These are phyloP conservation scores for Nibea coibor DNA, from an alignment of 2,113 vertebrate genomes.

Conservation along the genomic window DNA sequence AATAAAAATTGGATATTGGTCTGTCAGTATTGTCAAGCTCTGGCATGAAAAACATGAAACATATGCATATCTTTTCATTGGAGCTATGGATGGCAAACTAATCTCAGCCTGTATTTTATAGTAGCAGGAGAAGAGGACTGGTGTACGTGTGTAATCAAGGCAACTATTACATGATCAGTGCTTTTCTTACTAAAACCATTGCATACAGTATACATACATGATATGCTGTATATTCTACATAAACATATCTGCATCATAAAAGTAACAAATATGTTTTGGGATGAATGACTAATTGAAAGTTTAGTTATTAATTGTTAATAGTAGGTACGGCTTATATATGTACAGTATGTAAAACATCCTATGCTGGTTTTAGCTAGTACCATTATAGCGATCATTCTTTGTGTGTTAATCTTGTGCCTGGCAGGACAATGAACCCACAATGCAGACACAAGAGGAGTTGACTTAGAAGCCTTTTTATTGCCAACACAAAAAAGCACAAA, in stretches of 20 bases:
- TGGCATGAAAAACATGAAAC: slow-evolving; percentile 24
- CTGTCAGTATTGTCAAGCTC: not conserved
- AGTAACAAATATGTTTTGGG: not conserved
- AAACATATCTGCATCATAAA: not conserved
- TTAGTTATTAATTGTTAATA: not conserved
- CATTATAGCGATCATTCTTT: not conserved
- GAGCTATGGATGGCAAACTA: not conserved
- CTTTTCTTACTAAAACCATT: not conserved
- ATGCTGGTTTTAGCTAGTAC: not conserved
- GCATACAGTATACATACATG: not conserved
- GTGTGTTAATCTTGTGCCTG: not conserved
- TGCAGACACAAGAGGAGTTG: too few species aligned
- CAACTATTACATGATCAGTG: not conserved
- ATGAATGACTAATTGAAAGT: not conserved
- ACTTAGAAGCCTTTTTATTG: too few species aligned
- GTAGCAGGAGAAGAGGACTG: not conserved
- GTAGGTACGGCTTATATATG: not conserved
- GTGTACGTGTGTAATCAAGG: too few species aligned
- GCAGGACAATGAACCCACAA: too few species aligned
- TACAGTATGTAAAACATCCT: not conserved
- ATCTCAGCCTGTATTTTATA: not conserved
- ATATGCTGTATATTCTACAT: not conserved
- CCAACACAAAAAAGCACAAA: too few species aligned
- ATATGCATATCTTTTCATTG: not conserved
- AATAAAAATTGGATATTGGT: slow-evolving; percentile 22